phyloP scores from a whole-genome alignment of 1,140 invertebrate species.

The Penaeus chinensis region DNA sequence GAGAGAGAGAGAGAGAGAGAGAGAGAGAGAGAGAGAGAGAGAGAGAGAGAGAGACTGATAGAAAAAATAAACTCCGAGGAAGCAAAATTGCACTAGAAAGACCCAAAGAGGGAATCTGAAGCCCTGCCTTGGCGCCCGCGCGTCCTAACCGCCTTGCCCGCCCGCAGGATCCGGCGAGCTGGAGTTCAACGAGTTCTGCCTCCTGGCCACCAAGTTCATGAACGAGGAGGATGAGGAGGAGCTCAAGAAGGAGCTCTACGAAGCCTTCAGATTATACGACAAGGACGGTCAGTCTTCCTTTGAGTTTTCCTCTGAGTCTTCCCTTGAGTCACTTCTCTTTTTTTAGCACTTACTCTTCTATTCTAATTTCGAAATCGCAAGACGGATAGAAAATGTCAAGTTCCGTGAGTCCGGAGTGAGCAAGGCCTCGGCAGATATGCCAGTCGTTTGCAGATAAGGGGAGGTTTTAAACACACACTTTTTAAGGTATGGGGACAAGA shows the following conservation, averaged over 20 bases:
- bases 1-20: background rate
- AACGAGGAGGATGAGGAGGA: conserved; percentile 86
- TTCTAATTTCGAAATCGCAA: no score
- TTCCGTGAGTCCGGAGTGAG: no score
- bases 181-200: conserved; percentile 95
- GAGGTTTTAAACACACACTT: no score
- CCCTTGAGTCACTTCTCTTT: no score
- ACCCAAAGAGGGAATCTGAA: background rate
- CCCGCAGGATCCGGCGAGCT: conserved; percentile 84
- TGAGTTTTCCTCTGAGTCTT: no score
- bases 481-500: no score
- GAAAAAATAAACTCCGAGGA: background rate
- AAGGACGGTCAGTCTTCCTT: conserved; percentile 66
- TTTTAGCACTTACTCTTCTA: no score
- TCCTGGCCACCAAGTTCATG: conserved; percentile 92
- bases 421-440: no score
- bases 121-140: background rate
- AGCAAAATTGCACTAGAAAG: background rate
- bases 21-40: conserved; percentile 4
- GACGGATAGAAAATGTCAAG: no score
- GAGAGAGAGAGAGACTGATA: background rate
- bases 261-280: conserved; percentile 73
- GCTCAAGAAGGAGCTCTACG: conserved; percentile 72
- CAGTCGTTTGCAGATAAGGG: no score
- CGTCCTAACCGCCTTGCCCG: background rate